Conservation (phyloP, 2,797 vertebrate genomes). For the Australoheros facetus region DNA sequence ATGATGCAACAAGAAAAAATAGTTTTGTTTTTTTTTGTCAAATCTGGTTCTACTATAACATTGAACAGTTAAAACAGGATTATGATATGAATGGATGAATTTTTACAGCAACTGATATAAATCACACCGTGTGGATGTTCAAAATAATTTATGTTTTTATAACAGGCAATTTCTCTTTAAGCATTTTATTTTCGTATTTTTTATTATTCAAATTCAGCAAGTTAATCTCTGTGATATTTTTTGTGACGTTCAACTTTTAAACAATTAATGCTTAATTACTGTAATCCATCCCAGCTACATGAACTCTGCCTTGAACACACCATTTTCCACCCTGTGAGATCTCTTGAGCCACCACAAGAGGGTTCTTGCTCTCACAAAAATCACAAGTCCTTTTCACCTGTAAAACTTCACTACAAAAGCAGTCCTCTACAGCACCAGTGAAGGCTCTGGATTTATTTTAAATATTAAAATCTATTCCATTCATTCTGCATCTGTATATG, state of each 20-base stretch:
- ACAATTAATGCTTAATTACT: neutral
- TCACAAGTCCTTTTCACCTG: neutral
- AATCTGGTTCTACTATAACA: neutral
- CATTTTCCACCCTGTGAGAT: neutral
- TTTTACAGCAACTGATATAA: neutral
- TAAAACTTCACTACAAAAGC: neutral
- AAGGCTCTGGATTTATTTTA: neutral
- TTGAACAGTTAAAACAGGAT: neutral
- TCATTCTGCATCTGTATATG: neutral
- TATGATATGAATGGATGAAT: neutral
- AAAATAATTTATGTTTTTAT: neutral
- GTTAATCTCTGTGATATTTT: neutral
- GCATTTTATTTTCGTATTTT: neutral
- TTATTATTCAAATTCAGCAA: neutral
- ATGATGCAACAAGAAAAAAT: slow-evolving; percentile 37
- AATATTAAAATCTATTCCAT: neutral
- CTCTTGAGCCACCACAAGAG: slow-evolving; percentile 44
- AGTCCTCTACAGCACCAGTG: neutral
- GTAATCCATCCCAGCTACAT: neutral
- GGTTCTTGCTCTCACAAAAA: slow-evolving; percentile 41
- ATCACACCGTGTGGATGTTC: neutral
- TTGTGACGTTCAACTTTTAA: neutral
- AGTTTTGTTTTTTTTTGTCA: neutral
- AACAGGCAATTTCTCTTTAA: neutral
- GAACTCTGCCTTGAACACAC: neutral